phyloP scores from a whole-genome alignment of 2,113 vertebrate species.

The Ptilonorhynchus violaceus region DNA sequence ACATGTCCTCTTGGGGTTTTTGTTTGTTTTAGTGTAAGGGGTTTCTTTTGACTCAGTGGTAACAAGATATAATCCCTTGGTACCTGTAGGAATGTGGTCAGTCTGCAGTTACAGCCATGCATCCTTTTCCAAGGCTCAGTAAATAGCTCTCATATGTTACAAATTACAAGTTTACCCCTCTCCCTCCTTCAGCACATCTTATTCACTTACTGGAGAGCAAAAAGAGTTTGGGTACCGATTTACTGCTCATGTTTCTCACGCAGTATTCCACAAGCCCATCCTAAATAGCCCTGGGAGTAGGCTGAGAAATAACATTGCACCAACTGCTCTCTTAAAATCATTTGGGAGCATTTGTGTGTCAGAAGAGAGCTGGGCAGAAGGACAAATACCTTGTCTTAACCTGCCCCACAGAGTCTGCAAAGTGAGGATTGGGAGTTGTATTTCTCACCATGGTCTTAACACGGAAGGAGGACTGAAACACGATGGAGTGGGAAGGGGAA shows the following conservation, averaged over 20 bases:
- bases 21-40: background rate
- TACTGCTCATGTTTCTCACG: background rate
- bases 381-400: background rate
- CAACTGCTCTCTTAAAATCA: rapidly evolving
- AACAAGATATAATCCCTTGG: background rate
- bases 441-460: background rate
- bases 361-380: background rate
- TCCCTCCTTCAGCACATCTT: background rate
- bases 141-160: background rate
- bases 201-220: background rate
- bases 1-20: background rate
- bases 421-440: background rate
- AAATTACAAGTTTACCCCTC: background rate
- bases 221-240: background rate
- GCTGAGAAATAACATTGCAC: background rate
- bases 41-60: background rate
- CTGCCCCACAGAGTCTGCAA: background rate
- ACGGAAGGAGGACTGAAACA: background rate
- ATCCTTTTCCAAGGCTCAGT: background rate
- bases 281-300: background rate
- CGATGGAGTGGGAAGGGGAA: background rate
- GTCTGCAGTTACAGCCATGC: background rate
- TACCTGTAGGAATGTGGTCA: background rate
- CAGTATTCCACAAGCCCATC: background rate
- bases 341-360: background rate